A percentile compares a stretch with the other conserved stretches of the same genome.
Evolutionary conservation across 2,797 vertebrate species (phyloP).

Genomic region (Parauchenoglanis ngamensis): DNA sequence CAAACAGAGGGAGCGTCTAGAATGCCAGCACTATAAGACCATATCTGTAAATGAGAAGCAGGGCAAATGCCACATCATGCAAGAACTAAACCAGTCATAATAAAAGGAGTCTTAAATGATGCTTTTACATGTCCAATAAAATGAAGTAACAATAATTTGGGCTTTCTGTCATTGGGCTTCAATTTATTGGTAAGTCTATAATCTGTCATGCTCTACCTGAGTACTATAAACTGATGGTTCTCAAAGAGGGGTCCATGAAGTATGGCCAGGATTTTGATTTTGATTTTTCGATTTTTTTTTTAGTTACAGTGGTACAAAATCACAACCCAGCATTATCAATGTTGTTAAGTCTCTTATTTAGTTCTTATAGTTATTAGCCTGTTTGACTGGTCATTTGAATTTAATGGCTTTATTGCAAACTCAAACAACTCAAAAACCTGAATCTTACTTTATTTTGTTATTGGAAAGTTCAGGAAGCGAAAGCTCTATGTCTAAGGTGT

Average conservation of each 20-base stretch:
- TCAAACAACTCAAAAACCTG: background rate
- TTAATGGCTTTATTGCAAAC: background rate
- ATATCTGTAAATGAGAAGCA: slow-evolving; percentile 41
- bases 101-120: background rate
- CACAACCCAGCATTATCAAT: background rate
- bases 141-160: background rate
- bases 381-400: background rate
- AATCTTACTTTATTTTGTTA: background rate
- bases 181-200: background rate
- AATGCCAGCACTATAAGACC: slow-evolving; percentile 31
- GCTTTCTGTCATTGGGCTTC: background rate
- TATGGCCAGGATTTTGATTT: background rate
- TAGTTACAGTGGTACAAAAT: background rate
- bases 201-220: background rate
- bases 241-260: background rate
- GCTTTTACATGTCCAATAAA: slow-evolving; percentile 2
- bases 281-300: background rate
- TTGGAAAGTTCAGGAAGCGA: background rate
- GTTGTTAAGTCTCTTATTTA: background rate
- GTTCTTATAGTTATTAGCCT: background rate
- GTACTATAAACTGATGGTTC: background rate
- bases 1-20: slow-evolving; percentile 41
- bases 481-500: background rate
- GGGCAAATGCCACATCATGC: slow-evolving; percentile 10
- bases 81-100: background rate